Percentiles rank a stretch among this genome's conserved stretches.
phyloP scores from a whole-genome alignment of 2,888 invertebrate species.

The Microctonus hyperodae region DNA sequence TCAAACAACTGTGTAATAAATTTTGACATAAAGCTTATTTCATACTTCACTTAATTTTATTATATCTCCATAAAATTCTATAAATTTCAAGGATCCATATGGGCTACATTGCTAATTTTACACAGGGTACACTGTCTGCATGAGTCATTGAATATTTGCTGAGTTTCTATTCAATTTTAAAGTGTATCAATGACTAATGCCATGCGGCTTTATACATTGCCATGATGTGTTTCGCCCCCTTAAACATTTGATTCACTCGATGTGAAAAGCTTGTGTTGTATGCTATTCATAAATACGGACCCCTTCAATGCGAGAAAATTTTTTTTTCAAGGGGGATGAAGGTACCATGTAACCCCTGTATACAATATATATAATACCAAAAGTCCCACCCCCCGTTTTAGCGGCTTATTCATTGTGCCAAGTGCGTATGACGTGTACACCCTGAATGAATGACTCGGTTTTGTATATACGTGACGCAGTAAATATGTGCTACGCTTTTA shows the following conservation, averaged over 20 bases:
- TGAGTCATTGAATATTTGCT: constrained; percentile 50
- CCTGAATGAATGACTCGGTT: constrained; percentile 39
- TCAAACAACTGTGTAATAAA: no score
- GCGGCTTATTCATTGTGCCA: constrained; percentile 52
- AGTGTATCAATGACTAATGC: constrained; percentile 59
- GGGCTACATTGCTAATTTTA: not conserved
- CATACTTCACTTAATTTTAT: no score
- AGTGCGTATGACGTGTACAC: constrained; percentile 52
- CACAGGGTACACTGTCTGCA: constrained; percentile 49
- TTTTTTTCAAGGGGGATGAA: not conserved
- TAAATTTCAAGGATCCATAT: no score
- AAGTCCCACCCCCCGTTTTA: constrained; percentile 38
- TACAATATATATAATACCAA: not conserved
- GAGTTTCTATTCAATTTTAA: constrained; percentile 46
- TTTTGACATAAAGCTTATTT: no score
- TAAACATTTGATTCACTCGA: not conserved
- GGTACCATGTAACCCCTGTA: not conserved
- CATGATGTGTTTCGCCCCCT: constrained; percentile 15
- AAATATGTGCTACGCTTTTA: constrained; percentile 23
- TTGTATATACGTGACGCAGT: constrained; percentile 16
- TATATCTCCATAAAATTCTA: no score
- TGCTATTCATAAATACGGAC: not conserved
- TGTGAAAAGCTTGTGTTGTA: not conserved
- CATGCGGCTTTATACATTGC: constrained; percentile 33
- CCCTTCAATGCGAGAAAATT: constrained; percentile 25